Evolutionary conservation across 1,140 invertebrate genomes (phyloP).

Genomic region (Cherax quadricarinatus): DNA sequence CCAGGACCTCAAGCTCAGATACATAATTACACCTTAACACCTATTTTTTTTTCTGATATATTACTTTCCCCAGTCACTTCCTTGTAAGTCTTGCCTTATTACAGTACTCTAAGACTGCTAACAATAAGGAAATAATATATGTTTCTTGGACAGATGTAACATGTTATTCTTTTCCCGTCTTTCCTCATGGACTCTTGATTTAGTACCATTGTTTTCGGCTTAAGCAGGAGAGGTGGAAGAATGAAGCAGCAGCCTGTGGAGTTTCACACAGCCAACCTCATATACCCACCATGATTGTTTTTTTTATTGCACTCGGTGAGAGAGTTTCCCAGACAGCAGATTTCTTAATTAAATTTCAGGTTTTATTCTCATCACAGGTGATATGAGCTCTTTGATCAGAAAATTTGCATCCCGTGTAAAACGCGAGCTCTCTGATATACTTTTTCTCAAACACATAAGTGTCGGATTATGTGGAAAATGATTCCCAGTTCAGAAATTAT

Average conservation of each 20-base stretch:
- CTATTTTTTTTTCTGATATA: not conserved
- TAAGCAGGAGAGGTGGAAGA: not conserved
- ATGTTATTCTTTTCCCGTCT: too few species aligned
- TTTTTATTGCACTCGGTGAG: not conserved
- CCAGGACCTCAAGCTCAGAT: too few species aligned
- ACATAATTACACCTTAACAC: not conserved
- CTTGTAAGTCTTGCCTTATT: not conserved
- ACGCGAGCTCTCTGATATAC: not conserved
- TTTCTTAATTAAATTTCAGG: not conserved
- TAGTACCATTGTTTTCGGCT: not conserved
- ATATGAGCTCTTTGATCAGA: not conserved
- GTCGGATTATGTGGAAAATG: not conserved
- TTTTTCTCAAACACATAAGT: not conserved
- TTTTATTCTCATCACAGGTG: not conserved
- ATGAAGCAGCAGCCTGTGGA: not conserved
- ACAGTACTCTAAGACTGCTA: not conserved
- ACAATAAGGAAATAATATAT: not conserved
- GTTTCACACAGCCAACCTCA: not conserved
- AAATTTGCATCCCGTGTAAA: not conserved
- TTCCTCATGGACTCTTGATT: not conserved
- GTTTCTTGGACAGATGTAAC: not conserved
- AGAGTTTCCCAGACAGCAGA: not conserved
- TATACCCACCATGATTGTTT: not conserved
- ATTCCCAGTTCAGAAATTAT: not conserved
- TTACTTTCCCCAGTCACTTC: not conserved